phyloP scores from a whole-genome alignment of 2,797 vertebrate genomes.

The Scyliorhinus canicula region DNA sequence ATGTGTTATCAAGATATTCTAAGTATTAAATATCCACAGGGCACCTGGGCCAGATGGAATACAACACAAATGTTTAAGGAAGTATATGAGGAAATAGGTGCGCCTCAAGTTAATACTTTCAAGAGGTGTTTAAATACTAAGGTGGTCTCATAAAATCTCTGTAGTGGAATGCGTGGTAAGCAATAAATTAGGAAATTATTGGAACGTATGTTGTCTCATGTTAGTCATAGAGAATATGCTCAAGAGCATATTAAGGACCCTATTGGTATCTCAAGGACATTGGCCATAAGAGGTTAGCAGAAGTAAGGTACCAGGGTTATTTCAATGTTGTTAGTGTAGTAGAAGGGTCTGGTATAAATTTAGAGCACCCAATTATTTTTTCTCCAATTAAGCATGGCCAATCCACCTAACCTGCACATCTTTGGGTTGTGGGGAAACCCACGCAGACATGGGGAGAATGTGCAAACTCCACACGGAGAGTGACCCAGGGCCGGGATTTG shows the following conservation, averaged over 20 bases:
- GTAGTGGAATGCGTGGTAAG: not conserved
- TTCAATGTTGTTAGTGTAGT: not conserved
- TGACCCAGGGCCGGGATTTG: too few relatives aligned
- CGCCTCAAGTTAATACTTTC: not conserved
- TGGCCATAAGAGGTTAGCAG: not conserved
- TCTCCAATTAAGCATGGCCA: too few relatives aligned
- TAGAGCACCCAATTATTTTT: too few relatives aligned
- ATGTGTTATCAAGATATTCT: slow-evolving; percentile 16
- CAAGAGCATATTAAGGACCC: not conserved
- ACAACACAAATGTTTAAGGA: slow-evolving; percentile 6
- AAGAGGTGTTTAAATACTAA: not conserved
- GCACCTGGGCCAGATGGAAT: slow-evolving; percentile 33
- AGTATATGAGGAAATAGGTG: not conserved
- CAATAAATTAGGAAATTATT: not conserved
- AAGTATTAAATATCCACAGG: slow-evolving; percentile 20
- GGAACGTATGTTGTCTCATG: not conserved
- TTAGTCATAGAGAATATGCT: not conserved
- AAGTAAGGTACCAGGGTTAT: not conserved
- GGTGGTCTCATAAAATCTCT: not conserved
- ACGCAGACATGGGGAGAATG: too few relatives aligned
- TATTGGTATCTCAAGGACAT: not conserved
- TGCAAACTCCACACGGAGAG: too few relatives aligned
- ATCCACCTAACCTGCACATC: too few relatives aligned
- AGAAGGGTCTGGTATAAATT: too few relatives aligned
- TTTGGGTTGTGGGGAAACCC: too few relatives aligned